Evolutionary conservation across 2,113 vertebrate genomes (phyloP).

Genomic region (Balaeniceps rex): DNA sequence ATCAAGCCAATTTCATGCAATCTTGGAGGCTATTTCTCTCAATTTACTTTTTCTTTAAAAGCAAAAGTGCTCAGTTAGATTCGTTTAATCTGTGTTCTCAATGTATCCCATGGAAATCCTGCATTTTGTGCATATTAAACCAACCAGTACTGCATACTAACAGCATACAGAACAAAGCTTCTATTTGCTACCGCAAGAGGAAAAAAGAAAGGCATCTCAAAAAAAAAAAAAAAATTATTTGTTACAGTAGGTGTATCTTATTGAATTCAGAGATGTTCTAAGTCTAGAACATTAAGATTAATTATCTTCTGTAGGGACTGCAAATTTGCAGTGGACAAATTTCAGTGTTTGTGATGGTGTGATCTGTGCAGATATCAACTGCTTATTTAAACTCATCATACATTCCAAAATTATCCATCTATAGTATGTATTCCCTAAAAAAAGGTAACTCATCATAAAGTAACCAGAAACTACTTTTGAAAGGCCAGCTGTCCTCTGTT

Average conservation of each 20-base stretch:
- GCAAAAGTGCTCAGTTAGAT: neutral
- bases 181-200: neutral
- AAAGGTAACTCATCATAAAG: neutral
- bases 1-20: neutral
- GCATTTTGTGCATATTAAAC: neutral
- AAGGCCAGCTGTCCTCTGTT: neutral
- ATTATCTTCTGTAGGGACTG: neutral
- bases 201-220: neutral
- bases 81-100: neutral
- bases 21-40: neutral
- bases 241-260: neutral
- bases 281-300: neutral
- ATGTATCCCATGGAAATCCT: neutral
- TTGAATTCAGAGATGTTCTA: neutral
- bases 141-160: neutral
- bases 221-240: neutral
- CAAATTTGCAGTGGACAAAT: neutral
- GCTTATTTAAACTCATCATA: neutral
- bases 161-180: neutral
- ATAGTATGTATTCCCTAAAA: neutral
- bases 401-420: neutral
- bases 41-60: neutral
- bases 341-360: neutral
- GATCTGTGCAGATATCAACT: neutral
- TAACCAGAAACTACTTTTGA: neutral